A percentile compares a stretch with the other conserved stretches of the same genome.
These are phyloP conservation scores for Athrips mouffetella DNA, from an alignment of 2,888 invertebrate genomes.

Conservation along the genomic window DNA sequence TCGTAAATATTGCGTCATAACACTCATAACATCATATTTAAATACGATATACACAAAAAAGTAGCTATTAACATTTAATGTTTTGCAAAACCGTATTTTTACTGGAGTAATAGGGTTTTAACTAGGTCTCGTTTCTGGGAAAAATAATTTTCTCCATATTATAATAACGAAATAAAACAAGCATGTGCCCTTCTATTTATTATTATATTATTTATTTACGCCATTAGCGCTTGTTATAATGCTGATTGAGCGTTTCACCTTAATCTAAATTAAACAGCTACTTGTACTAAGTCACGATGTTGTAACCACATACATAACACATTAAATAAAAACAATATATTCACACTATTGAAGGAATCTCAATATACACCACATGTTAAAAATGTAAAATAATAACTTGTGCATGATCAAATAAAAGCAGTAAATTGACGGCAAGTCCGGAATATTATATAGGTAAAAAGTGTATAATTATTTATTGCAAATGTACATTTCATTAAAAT, in stretches of 20 bases:
- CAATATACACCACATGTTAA: constrained; percentile 7
- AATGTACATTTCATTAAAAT: too few relatives aligned
- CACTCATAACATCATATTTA: too few relatives aligned
- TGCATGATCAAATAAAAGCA: not conserved
- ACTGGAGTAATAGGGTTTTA: too few relatives aligned
- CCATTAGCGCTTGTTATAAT: constrained; percentile 20
- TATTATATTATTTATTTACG: constrained; percentile 22
- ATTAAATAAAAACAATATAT: constrained; percentile 13
- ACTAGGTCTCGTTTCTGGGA: too few relatives aligned
- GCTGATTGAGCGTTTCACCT: constrained; percentile 31
- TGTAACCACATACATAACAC: constrained; percentile 20
- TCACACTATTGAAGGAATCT: constrained; percentile 8
- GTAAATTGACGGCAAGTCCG: not conserved
- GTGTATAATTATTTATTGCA: too few relatives aligned
- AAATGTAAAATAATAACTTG: constrained; percentile 2
- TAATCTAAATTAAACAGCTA: constrained; percentile 28
- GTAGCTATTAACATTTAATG: too few relatives aligned
- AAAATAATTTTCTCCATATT: too few relatives aligned
- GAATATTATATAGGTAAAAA: too few relatives aligned
- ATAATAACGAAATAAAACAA: constrained; percentile 8
- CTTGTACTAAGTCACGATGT: constrained; percentile 24
- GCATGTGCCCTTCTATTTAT: constrained; percentile 16
- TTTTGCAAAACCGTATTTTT: too few relatives aligned
- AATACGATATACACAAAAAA: too few relatives aligned
- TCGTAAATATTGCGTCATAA: too few relatives aligned